phyloP scores from a whole-genome alignment of 2,113 vertebrate genomes.

The Chaetura pelagica region DNA sequence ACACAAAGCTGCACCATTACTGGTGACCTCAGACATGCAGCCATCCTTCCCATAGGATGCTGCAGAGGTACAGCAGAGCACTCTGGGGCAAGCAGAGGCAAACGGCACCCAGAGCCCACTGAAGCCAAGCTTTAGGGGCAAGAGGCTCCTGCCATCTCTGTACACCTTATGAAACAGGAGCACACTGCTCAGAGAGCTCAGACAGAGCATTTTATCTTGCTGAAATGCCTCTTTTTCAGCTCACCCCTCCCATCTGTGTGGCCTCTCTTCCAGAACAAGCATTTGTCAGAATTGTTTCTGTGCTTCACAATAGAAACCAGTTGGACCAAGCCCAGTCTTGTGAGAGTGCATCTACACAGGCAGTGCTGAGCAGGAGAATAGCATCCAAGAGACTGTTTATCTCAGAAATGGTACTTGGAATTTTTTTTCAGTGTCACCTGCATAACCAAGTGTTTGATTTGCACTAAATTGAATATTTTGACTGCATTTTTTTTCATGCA shows the following conservation, averaged over 20 bases:
- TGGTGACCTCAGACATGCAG: not conserved
- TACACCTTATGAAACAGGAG: not conserved
- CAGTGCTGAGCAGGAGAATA: not conserved
- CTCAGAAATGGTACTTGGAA: not conserved
- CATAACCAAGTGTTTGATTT: not conserved
- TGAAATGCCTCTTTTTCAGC: not conserved
- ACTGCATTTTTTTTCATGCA: not conserved
- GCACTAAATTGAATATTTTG: not conserved
- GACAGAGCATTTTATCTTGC: not conserved
- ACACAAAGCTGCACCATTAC: not conserved
- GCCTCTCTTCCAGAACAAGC: not conserved
- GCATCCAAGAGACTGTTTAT: not conserved
- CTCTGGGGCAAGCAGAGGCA: not conserved
- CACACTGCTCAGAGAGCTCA: not conserved
- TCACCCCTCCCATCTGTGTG: not conserved
- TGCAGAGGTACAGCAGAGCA: not conserved
- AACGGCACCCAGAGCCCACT: not conserved
- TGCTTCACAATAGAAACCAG: not conserved
- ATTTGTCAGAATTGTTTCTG: not conserved
- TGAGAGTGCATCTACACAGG: not conserved
- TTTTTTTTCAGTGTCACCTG: not conserved
- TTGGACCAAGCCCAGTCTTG: not conserved
- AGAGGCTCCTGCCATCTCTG: not conserved
- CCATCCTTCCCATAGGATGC: not conserved
- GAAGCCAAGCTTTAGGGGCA: not conserved